Evolutionary conservation across 2,888 invertebrate genomes (phyloP).

Genomic region (Epistrophe grossulariae): DNA sequence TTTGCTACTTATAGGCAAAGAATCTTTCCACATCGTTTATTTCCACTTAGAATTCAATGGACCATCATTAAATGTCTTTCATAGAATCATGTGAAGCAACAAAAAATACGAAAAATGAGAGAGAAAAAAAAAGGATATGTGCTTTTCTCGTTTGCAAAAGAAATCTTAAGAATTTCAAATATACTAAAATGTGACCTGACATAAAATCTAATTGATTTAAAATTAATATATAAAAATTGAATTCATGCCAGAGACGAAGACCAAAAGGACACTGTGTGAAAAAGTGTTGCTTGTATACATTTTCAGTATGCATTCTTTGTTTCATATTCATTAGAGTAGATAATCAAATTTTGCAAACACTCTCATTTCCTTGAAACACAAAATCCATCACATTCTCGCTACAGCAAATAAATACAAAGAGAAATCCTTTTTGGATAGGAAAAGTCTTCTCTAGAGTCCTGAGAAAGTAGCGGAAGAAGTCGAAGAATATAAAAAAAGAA

Average conservation of each 20-base stretch:
- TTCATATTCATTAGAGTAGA: constrained; percentile 4
- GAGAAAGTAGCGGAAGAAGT: constrained; percentile 10
- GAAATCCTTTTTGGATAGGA: not conserved
- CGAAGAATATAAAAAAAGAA: constrained; percentile 26
- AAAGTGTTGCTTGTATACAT: not conserved
- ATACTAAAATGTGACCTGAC: not conserved
- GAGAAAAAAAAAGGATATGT: not conserved
- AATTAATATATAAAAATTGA: constrained; percentile 9
- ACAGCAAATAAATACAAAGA: not conserved
- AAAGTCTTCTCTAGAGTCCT: not conserved
- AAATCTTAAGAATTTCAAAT: not conserved
- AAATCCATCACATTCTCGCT: constrained; percentile 28
- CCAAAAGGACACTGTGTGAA: not conserved
- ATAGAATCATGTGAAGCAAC: not conserved
- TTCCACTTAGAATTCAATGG: constrained; percentile 62
- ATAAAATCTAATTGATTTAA: constrained; percentile 4
- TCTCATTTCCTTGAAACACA: constrained; percentile 16
- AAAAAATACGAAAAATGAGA: not conserved
- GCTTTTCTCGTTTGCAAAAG: not conserved
- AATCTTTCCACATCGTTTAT: constrained; percentile 66
- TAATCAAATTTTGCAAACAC: constrained; percentile 39
- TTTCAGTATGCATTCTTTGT: not conserved
- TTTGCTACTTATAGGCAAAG: constrained; percentile 60
- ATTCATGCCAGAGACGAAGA: not conserved
- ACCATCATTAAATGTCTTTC: constrained; percentile 38